Conservation (phyloP, 2,888 invertebrate genomes). For the Ennomos quercinarius region DNA sequence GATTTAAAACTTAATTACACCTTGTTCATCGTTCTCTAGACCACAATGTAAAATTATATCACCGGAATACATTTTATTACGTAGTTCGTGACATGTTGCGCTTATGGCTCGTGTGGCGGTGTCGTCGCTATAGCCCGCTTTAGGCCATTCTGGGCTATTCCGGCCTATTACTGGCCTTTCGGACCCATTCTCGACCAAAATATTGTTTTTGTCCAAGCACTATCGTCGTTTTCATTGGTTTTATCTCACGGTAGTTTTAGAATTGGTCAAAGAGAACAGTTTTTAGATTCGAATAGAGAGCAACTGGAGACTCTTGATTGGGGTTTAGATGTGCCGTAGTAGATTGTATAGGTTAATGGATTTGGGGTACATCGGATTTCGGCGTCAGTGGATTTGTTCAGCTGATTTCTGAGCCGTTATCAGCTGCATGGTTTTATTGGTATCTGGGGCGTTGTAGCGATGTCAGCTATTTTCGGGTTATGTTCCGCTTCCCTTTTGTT, state of each 20-base stretch:
- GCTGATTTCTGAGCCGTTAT: slow-evolving; percentile 17
- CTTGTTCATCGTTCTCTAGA: background rate
- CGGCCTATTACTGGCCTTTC: slow-evolving; percentile 48
- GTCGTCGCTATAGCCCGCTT: slow-evolving; percentile 44
- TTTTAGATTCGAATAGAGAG: slow-evolving; percentile 22
- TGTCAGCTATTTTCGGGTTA: slow-evolving; percentile 1
- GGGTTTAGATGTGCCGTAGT: slow-evolving; percentile 9
- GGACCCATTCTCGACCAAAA: slow-evolving; percentile 48
- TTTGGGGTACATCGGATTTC: slow-evolving; percentile 24
- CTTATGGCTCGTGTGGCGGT: slow-evolving; percentile 48
- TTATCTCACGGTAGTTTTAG: slow-evolving; percentile 48
- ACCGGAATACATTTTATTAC: slow-evolving; percentile 48
- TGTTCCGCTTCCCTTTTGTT: no score
- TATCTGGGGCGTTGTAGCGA: background rate
- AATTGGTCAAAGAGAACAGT: slow-evolving; percentile 33
- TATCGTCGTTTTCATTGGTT: slow-evolving; percentile 49
- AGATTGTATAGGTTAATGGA: slow-evolving; percentile 20
- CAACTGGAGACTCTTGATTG: slow-evolving; percentile 19
- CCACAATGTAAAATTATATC: slow-evolving; percentile 23
- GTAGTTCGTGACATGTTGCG: slow-evolving; percentile 58
- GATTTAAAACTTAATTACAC: background rate
- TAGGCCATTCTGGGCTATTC: slow-evolving; percentile 35
- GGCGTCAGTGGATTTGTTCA: slow-evolving; percentile 16
- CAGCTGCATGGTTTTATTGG: slow-evolving; percentile 12
- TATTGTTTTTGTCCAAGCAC: slow-evolving; percentile 54